Evolutionary conservation across 2,113 vertebrate genomes (phyloP).

Genomic region (Grantiella picta): DNA sequence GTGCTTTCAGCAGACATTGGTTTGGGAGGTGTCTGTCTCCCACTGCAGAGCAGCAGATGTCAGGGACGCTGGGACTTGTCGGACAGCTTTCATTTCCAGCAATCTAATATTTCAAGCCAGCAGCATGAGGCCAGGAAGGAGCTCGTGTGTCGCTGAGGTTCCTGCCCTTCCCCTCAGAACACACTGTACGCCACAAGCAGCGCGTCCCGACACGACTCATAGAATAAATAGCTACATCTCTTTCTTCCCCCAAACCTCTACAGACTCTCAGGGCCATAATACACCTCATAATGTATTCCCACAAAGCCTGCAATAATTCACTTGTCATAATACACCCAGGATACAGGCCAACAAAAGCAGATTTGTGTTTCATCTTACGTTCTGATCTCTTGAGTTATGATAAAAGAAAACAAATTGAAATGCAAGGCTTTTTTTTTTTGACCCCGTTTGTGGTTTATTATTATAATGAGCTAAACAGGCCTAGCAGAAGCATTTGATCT

Average conservation of each 20-base stretch:
- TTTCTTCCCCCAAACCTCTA: conserved; percentile 4
- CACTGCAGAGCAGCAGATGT: not conserved
- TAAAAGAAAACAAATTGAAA: conserved; percentile 50
- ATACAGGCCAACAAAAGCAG: conserved; percentile 43
- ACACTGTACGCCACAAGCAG: not conserved
- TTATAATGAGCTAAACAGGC: conserved; percentile 2
- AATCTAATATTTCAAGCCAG: not conserved
- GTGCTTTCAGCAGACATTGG: accelerated
- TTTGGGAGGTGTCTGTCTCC: not conserved
- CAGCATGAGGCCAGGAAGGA: not conserved
- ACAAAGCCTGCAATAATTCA: conserved; percentile 33
- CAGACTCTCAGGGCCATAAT: not conserved
- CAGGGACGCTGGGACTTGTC: not conserved
- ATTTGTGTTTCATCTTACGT: conserved; percentile 43
- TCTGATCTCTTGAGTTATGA: conserved; percentile 34
- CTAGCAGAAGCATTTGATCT: conserved; percentile 46
- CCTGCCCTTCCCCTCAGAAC: not conserved
- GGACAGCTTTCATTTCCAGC: not conserved
- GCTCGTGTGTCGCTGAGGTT: not conserved
- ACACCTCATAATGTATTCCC: not conserved
- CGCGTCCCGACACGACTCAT: accelerated
- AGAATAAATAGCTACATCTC: not conserved
- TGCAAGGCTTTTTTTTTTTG: not conserved
- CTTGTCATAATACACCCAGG: conserved; percentile 25
- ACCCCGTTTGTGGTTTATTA: not conserved